Percentiles rank a stretch among this genome's conserved stretches.
Evolutionary conservation across 2,888 invertebrate genomes (phyloP).

Genomic region (Caenorhabditis plicata): DNA sequence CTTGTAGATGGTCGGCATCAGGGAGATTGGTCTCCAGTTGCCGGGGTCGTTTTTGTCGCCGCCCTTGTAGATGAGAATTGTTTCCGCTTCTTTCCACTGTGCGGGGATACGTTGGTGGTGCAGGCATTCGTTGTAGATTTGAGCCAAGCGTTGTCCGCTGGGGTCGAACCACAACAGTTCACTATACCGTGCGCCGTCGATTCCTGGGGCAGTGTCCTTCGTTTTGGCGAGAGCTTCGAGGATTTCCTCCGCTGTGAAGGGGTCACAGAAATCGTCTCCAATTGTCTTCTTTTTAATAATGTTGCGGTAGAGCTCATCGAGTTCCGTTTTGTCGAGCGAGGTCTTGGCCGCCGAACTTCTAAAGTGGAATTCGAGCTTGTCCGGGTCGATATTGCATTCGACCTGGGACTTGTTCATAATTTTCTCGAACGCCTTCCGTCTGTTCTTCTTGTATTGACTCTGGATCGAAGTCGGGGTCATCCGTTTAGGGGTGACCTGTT

Average conservation of each 20-base stretch:
- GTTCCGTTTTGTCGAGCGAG: no score
- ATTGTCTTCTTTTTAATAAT: no score
- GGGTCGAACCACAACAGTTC: constrained; percentile 2
- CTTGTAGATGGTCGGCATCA: constrained; percentile 5
- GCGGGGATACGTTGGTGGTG: not conserved
- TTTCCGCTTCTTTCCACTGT: constrained; percentile 5
- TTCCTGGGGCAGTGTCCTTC: constrained; percentile 1
- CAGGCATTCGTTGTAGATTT: not conserved
- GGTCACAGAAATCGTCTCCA: not conserved
- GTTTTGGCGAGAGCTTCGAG: not conserved
- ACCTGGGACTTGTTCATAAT: no score
- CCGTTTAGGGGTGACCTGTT: no score
- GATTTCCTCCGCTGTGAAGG: not conserved
- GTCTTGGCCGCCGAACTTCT: no score
- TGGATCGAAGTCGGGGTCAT: no score
- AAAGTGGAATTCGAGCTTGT: no score
- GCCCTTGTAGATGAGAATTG: constrained; percentile 3
- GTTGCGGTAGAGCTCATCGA: no score
- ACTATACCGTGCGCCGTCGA: not conserved
- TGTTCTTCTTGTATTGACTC: no score
- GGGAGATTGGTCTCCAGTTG: constrained; percentile 4
- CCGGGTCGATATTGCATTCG: no score
- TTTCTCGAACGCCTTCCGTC: no score
- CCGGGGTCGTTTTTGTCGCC: not conserved
- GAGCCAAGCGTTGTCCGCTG: not conserved